Evolutionary conservation across 1,140 invertebrate species (phyloP).

Genomic region (Cydia fagiglandana): DNA sequence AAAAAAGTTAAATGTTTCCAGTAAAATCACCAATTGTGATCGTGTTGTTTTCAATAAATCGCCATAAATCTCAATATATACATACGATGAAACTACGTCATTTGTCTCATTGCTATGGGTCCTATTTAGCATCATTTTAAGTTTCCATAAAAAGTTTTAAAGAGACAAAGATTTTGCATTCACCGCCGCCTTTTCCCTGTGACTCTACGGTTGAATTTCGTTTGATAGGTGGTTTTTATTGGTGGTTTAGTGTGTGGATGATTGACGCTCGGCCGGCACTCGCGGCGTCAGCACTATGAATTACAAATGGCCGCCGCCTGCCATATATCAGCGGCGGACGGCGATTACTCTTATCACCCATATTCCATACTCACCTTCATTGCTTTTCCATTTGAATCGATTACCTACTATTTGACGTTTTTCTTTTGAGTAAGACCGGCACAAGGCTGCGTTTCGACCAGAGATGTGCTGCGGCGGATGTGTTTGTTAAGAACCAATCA

Average conservation of each 20-base stretch:
- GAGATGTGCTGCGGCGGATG: neutral
- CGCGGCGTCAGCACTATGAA: slow-evolving; percentile 24
- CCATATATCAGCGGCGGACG: slow-evolving; percentile 4
- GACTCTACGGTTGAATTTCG: neutral
- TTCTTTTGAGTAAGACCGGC: neutral
- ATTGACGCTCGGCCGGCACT: slow-evolving; percentile 1
- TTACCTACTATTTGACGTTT: neutral
- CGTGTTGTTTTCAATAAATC: slow-evolving; percentile 29
- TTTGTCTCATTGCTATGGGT: slow-evolving; percentile 30
- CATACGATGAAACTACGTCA: neutral
- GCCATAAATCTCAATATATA: slow-evolving; percentile 24
- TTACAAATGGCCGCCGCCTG: slow-evolving; percentile 16
- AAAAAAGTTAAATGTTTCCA: slow-evolving; percentile 25
- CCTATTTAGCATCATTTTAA: slow-evolving; percentile 31
- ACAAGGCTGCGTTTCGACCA: neutral
- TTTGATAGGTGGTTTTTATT: neutral
- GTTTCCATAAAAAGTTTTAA: slow-evolving; percentile 28
- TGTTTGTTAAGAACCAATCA: too few relatives aligned
- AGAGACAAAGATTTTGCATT: neutral
- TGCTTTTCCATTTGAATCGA: slow-evolving; percentile 24
- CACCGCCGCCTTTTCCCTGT: neutral
- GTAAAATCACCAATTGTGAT: slow-evolving; percentile 28
- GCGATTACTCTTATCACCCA: slow-evolving; percentile 25
- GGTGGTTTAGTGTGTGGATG: neutral
- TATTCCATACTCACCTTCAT: slow-evolving; percentile 25